Conservation (phyloP, 2,888 invertebrate genomes). For the Plemyria rubiginata region DNA sequence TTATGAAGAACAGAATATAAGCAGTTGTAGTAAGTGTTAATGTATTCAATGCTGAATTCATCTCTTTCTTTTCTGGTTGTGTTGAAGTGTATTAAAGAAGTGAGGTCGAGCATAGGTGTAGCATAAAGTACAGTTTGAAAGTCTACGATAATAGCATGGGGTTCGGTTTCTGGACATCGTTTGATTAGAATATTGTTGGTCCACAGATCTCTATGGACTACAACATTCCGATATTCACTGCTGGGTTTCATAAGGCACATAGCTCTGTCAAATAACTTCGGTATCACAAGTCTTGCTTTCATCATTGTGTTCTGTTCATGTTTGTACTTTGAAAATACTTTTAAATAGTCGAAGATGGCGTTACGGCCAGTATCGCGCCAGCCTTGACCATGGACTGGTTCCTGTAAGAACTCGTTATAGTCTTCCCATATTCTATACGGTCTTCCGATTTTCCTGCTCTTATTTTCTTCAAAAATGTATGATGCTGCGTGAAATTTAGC, state of each 20-base stretch:
- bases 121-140: constrained; percentile 88
- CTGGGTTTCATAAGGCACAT: constrained; percentile 68
- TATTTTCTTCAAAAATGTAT: constrained; percentile 74
- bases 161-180: constrained; percentile 52
- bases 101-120: constrained; percentile 87
- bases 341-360: constrained; percentile 67
- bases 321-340: constrained; percentile 64
- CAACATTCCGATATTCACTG: constrained; percentile 72
- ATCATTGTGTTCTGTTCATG: constrained; percentile 50
- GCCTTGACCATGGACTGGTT: constrained; percentile 49
- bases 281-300: constrained; percentile 53
- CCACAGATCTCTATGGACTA: constrained; percentile 87
- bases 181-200: constrained; percentile 86
- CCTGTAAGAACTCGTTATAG: constrained; percentile 61
- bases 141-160: constrained; percentile 86
- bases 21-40: constrained; percentile 82
- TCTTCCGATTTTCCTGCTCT: constrained; percentile 58
- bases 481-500: constrained; percentile 81
- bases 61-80: constrained; percentile 72
- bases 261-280: constrained; percentile 56
- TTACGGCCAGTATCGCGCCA: constrained; percentile 71
- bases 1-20: constrained; percentile 70
- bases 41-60: constrained; percentile 68
- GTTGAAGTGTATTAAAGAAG: constrained; percentile 84
- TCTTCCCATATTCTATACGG: constrained; percentile 71